Percentiles rank a stretch among this genome's conserved stretches.
Evolutionary conservation across 1,140 invertebrate species (phyloP).

Genomic region (Pseudomyrmex gracilis): DNA sequence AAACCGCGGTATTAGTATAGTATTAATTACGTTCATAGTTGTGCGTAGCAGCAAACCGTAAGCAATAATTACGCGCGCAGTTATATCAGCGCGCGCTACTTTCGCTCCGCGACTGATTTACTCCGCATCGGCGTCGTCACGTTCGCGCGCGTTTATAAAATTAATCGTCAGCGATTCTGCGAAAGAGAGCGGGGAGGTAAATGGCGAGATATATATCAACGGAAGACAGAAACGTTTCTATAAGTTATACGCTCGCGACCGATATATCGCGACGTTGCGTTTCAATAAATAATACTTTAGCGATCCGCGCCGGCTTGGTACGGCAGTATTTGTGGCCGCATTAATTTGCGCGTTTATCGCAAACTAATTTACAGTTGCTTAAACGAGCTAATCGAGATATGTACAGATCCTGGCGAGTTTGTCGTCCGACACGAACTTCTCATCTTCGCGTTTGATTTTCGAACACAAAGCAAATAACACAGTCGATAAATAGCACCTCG

Average conservation of each 20-base stretch:
- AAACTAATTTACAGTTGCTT: slow-evolving; percentile 70
- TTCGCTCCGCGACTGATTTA: slow-evolving; percentile 7
- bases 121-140: slow-evolving; percentile 24
- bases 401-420: slow-evolving; percentile 14
- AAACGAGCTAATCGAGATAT: slow-evolving; percentile 48
- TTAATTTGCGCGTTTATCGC: slow-evolving; percentile 60
- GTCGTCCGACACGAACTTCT: slow-evolving; percentile 3
- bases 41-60: neutral
- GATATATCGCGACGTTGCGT: slow-evolving; percentile 33
- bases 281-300: slow-evolving; percentile 68
- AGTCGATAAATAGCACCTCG: slow-evolving; percentile 51
- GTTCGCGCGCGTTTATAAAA: slow-evolving; percentile 27
- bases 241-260: slow-evolving; percentile 23
- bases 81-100: slow-evolving; percentile 13
- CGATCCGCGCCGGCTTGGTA: neutral
- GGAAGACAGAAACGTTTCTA: neutral
- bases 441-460: slow-evolving; percentile 21
- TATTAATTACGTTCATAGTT: slow-evolving; percentile 52
- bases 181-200: slow-evolving; percentile 4
- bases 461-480: slow-evolving; percentile 10
- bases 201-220: slow-evolving; percentile 29
- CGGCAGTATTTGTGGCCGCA: slow-evolving; percentile 20
- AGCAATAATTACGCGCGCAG: slow-evolving; percentile 60
- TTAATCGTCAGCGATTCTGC: slow-evolving; percentile 24
- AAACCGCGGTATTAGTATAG: slow-evolving; percentile 53